Percentiles rank a stretch among this genome's conserved stretches.
phyloP scores from a whole-genome alignment of 2,113 vertebrate species.

The Crypturellus undulatus region DNA sequence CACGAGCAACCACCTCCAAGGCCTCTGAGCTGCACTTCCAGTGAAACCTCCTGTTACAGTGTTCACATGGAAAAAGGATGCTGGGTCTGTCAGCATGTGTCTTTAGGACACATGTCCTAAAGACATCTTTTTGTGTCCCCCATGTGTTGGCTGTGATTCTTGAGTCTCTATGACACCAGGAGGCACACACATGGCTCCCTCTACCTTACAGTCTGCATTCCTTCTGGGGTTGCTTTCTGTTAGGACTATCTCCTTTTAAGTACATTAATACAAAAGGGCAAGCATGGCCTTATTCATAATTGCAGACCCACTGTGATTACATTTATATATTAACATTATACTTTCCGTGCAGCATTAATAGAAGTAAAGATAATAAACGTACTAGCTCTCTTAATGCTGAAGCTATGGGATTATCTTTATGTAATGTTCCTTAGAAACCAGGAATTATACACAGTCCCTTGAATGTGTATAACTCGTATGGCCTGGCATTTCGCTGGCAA shows the following conservation, averaged over 20 bases:
- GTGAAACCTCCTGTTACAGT: not conserved
- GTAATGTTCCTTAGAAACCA: not conserved
- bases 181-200: not conserved
- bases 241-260: not conserved
- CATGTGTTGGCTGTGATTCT: not conserved
- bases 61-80: not conserved
- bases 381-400: not conserved
- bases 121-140: not conserved
- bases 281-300: not conserved
- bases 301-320: not conserved
- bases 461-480: not conserved
- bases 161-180: not conserved
- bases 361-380: slow-evolving; percentile 1
- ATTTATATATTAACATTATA: not conserved
- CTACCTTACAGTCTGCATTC: not conserved
- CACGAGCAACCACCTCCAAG: accelerated
- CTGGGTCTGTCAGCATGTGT: not conserved
- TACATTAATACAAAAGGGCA: not conserved
- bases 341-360: slow-evolving; percentile 12
- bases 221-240: not conserved
- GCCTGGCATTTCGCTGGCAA: slow-evolving; percentile 8
- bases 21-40: accelerated
- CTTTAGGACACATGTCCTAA: not conserved
- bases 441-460: not conserved
- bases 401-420: not conserved